Conservation (phyloP, 2,797 vertebrate genomes). For the Catamblyrhynchus diadema region DNA sequence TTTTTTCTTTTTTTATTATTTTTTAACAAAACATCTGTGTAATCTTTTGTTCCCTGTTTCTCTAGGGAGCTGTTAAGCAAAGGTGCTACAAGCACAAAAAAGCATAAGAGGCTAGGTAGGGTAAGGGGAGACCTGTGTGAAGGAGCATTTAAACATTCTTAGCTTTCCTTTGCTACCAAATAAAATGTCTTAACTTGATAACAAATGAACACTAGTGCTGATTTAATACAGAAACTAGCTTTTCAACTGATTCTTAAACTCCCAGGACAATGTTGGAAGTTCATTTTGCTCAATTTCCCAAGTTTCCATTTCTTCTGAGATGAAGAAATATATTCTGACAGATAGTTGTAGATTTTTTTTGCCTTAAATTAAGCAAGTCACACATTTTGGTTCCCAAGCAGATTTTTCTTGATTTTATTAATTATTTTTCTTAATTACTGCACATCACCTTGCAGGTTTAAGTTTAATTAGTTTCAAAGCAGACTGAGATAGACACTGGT, state of each 20-base stretch:
- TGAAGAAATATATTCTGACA: background rate
- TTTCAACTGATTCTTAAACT: background rate
- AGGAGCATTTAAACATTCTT: background rate
- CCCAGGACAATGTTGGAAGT: background rate
- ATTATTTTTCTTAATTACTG: background rate
- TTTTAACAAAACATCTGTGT: background rate
- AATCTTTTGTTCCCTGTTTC: background rate
- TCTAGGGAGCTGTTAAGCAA: background rate
- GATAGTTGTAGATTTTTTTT: background rate
- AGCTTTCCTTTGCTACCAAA: background rate
- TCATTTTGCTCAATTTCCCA: background rate
- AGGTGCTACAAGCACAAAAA: background rate
- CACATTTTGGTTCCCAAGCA: background rate
- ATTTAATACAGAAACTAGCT: background rate
- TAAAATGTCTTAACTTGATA: background rate
- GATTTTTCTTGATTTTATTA: background rate
- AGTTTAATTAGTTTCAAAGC: background rate
- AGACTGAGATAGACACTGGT: background rate
- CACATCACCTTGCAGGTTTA: background rate
- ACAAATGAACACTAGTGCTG: background rate
- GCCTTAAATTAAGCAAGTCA: background rate
- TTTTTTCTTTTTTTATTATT: background rate
- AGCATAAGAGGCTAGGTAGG: accelerated
- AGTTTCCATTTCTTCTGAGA: background rate
- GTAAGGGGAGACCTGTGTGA: background rate